These are phyloP conservation scores for Laterallus jamaicensis DNA, from an alignment of 2,113 vertebrate species.

Conservation along the genomic window DNA sequence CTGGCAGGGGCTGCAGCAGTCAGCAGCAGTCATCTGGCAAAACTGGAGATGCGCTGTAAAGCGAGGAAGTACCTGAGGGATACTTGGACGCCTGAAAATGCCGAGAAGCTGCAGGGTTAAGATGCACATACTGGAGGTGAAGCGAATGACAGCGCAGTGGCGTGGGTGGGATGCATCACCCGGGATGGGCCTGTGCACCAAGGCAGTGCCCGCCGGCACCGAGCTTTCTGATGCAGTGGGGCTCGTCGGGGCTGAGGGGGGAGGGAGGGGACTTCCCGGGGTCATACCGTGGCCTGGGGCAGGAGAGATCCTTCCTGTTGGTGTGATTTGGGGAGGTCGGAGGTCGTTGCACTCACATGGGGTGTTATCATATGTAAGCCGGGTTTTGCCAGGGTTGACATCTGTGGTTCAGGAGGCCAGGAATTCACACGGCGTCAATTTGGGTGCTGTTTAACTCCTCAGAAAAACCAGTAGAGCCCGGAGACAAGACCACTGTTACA, in stretches of 20 bases:
- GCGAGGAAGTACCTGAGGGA: background rate
- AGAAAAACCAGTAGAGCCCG: background rate
- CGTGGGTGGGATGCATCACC: background rate
- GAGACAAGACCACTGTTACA: background rate
- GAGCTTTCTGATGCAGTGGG: background rate
- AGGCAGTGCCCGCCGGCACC: background rate
- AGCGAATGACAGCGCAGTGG: background rate
- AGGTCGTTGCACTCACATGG: background rate
- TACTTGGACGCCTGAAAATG: background rate
- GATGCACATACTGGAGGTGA: background rate
- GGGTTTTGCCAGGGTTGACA: background rate
- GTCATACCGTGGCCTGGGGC: background rate
- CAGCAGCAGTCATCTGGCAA: background rate
- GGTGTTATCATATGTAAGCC: background rate
- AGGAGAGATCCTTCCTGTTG: background rate
- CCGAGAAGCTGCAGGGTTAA: background rate
- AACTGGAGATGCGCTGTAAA: accelerated
- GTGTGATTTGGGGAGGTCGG: background rate
- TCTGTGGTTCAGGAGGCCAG: background rate
- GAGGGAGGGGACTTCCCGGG: accelerated
- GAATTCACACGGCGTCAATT: background rate
- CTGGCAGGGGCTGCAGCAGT: background rate
- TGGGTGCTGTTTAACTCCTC: background rate
- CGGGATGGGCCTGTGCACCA: background rate
- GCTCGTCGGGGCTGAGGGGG: accelerated